A percentile compares a stretch with the other conserved stretches of the same genome.
Evolutionary conservation across 2,888 invertebrate species (phyloP).

Genomic region (Cheilosia soror): DNA sequence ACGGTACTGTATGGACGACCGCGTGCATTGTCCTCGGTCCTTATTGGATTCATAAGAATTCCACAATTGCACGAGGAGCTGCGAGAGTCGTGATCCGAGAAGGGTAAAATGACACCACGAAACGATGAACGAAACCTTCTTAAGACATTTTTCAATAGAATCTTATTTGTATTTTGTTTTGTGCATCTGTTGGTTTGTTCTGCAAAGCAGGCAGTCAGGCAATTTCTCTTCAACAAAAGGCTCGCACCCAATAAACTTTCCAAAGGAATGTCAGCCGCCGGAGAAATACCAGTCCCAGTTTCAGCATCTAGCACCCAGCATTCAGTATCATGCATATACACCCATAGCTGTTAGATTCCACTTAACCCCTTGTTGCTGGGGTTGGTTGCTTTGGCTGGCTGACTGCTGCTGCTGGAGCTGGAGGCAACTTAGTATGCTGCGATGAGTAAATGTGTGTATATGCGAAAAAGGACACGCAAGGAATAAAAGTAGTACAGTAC

Average conservation of each 20-base stretch:
- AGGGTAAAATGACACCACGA: constrained; percentile 31
- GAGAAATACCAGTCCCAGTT: constrained; percentile 14
- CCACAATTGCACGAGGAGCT: constrained; percentile 27
- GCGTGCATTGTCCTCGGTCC: constrained; percentile 51
- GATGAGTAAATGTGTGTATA: constrained; percentile 41
- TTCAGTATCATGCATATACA: constrained; percentile 10
- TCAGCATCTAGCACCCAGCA: not conserved
- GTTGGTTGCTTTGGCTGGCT: constrained; percentile 33
- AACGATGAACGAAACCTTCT: constrained; percentile 39
- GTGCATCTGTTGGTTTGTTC: constrained; percentile 35
- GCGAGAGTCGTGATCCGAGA: not conserved
- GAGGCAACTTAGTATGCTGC: constrained; percentile 44
- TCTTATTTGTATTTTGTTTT: constrained; percentile 39
- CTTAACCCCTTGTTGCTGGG: constrained; percentile 72
- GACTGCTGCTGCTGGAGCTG: constrained; percentile 32
- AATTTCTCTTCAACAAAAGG: constrained; percentile 69
- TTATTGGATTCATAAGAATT: constrained; percentile 55
- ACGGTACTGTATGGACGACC: constrained; percentile 33
- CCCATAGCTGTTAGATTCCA: constrained; percentile 62
- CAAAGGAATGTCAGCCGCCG: constrained; percentile 63
- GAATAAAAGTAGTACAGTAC: constrained; percentile 54
- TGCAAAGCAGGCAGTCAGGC: constrained; percentile 31
- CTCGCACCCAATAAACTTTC: constrained; percentile 69
- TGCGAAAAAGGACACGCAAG: constrained; percentile 37
- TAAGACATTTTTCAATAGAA: constrained; percentile 12